Conservation (phyloP, 2,888 invertebrate species). For the Agrotis ipsilon region DNA sequence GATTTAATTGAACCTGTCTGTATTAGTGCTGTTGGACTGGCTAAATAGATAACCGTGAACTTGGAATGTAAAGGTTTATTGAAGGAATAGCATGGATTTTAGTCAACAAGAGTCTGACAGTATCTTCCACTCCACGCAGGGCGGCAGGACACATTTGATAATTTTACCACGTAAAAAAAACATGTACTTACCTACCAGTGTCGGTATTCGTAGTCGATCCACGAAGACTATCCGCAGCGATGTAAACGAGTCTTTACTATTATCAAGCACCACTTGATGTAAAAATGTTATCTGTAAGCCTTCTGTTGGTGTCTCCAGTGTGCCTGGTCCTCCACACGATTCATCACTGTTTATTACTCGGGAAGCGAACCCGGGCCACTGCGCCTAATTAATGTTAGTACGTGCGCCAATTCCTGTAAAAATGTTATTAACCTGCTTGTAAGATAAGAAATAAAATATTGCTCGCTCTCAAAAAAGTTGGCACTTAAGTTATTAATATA, state of each 20-base stretch:
- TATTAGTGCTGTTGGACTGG: no score
- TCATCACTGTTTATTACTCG: conserved; percentile 54
- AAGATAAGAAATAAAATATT: conserved; percentile 17
- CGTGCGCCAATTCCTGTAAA: conserved; percentile 39
- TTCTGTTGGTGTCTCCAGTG: background rate
- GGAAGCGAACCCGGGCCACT: conserved; percentile 39
- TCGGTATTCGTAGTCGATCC: background rate
- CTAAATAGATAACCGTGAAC: no score
- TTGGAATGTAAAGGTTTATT: no score
- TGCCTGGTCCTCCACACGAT: conserved; percentile 37
- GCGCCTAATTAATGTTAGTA: conserved; percentile 50
- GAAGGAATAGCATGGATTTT: no score
- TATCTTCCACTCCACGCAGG: no score
- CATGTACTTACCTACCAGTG: no score
- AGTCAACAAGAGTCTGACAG: no score
- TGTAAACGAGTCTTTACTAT: no score
- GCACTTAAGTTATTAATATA: background rate
- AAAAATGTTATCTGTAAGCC: background rate
- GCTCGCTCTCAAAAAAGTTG: conserved; percentile 5
- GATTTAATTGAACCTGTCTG: no score
- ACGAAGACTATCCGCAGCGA: no score
- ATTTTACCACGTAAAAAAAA: background rate
- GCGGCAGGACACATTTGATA: no score
- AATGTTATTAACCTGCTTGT: conserved; percentile 26
- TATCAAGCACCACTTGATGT: no score